Base-by-base conservation (phyloP, 1,140 invertebrate species). In the Andricus grossulariae region DNA sequence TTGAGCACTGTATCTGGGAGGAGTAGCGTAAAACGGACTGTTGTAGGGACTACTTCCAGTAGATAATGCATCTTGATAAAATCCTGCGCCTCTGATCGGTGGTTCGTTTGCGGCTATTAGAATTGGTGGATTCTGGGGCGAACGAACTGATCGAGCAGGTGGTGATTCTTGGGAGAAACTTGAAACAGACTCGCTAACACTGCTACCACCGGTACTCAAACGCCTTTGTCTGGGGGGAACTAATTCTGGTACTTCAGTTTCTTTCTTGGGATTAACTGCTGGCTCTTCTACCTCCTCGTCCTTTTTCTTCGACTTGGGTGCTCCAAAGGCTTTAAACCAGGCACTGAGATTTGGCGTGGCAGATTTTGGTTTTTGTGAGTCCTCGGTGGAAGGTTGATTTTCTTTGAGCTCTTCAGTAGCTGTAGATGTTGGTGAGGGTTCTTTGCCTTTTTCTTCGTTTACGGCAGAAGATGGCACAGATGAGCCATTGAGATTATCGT, bases 271-370 rank as follows among this genome's bases (percentile, higher is more conserved):
- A 50, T 16, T 32, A n/a, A 19, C 55, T 1, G 72, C 45, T 0
- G 51, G 39, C 72, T 88, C 86, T 49, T 88, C 88, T 1, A 83
- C 72, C n/a, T 90, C 89, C 19, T 91, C 90, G 1, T 91, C 88
- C 54, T 91, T 91, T 75, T 91, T 91, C 78, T 92, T 91, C 10
- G 89, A 91, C 83, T 95, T 97, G 8, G 96, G 96, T 0, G 95
- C 95, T 54, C 97, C 96, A 88, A 97, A 97, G 0, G 96, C 96
- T 90, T 97, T 97, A 73, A 97, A 96, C 97, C 96, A 97, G 15
- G 96, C 97, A 88, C 96, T 97, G 55, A 97, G 92, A 91, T 97
- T 97, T 0, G 97, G 96, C 71, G 96, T 97, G 18, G 95, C 94
- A 6, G 87, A 87, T 83, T 88, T 91, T 52, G 84, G 88, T 79